A percentile compares a stretch with the other conserved stretches of the same genome.
These are phyloP conservation scores for Furcifer pardalis DNA, from an alignment of 2,797 vertebrate genomes.

Conservation along the genomic window DNA sequence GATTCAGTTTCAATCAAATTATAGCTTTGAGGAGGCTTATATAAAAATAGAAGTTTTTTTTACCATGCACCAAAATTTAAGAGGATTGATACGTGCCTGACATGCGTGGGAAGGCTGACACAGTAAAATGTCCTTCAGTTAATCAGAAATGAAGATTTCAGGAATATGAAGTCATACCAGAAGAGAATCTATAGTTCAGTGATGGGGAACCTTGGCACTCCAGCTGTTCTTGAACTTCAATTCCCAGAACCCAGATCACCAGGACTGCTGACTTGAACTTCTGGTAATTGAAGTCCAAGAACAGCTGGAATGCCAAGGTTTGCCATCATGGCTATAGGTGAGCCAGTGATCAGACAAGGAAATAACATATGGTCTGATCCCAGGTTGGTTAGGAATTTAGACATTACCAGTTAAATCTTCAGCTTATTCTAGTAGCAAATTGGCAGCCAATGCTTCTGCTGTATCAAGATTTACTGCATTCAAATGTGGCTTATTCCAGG, in stretches of 20 bases:
- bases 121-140: neutral
- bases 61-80: neutral
- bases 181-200: neutral
- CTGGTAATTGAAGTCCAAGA: too few relatives aligned
- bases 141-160: neutral
- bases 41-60: neutral
- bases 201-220: too few relatives aligned
- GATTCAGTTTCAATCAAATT: too few relatives aligned
- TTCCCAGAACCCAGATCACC: too few relatives aligned
- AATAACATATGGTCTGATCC: neutral
- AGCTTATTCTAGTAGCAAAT: neutral
- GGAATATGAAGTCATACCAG: neutral
- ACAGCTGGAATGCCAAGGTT: too few relatives aligned
- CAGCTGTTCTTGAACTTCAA: too few relatives aligned
- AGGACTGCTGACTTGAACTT: too few relatives aligned
- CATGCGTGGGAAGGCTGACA: neutral
- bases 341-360: neutral
- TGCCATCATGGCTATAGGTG: too few relatives aligned
- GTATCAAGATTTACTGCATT: neutral
- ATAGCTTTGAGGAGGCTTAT: neutral
- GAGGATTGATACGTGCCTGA: neutral
- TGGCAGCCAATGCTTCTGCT: neutral
- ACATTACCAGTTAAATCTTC: neutral
- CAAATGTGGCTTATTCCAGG: neutral
- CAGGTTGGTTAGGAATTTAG: neutral